These are phyloP conservation scores for Rhyacichthys aspro DNA, from an alignment of 2,797 vertebrate genomes.

Conservation along the genomic window DNA sequence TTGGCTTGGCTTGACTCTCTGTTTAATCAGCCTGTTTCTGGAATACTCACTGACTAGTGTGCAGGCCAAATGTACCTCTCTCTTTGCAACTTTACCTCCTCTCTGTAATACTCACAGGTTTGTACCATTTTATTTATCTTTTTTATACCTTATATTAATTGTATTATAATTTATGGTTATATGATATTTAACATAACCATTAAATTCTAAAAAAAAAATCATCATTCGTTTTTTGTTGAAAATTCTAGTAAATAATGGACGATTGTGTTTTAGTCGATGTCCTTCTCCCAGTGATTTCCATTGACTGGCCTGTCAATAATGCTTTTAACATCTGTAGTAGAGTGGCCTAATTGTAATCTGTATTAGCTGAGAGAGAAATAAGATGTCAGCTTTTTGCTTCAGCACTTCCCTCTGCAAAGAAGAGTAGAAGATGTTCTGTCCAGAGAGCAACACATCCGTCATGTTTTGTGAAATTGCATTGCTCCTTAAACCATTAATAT, in stretches of 20 bases:
- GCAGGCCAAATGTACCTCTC: constrained; percentile 53
- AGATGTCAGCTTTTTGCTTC: neutral
- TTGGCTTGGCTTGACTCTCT: constrained; percentile 74
- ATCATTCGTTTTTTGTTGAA: neutral
- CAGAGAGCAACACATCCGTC: constrained; percentile 5
- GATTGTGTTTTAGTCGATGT: neutral
- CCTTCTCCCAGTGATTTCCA: constrained; percentile 22
- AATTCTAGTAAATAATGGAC: neutral
- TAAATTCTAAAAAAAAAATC: neutral
- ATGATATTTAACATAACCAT: neutral
- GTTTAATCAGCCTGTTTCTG: constrained; percentile 80
- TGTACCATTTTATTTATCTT: constrained; percentile 4
- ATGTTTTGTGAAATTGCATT: neutral
- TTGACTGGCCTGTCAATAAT: constrained; percentile 25
- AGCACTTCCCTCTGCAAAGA: neutral
- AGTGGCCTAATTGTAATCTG: constrained; percentile 9
- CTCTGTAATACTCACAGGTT: constrained; percentile 1
- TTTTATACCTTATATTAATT: neutral
- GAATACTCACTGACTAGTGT: constrained; percentile 65
- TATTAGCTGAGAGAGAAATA: constrained; percentile 7
- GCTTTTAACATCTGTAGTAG: constrained; percentile 16
- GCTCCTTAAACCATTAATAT: neutral
- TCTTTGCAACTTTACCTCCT: constrained; percentile 14
- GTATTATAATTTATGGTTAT: neutral
- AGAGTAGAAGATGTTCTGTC: neutral